phyloP scores from a whole-genome alignment of 2,113 vertebrate genomes.

The Megaceryle torquata region DNA sequence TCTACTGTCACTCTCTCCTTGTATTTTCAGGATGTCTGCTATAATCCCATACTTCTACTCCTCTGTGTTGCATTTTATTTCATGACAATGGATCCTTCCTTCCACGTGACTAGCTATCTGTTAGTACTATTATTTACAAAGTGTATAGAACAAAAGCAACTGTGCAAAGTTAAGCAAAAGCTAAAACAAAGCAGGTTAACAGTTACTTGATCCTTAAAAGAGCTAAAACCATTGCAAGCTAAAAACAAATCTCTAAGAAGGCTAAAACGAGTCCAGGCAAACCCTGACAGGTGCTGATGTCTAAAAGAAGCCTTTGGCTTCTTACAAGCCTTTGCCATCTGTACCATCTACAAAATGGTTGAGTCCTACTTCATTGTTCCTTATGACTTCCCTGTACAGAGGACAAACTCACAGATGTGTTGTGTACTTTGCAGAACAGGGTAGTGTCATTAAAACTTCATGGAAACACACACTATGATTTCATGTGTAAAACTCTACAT shows the following conservation, averaged over 20 bases:
- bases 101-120: neutral
- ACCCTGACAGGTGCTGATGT: neutral
- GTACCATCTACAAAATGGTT: neutral
- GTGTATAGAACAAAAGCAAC: neutral
- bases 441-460: neutral
- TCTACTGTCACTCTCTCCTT: neutral
- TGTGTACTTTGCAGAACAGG: neutral
- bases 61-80: neutral
- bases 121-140: neutral
- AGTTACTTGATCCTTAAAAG: neutral
- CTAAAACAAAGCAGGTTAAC: neutral
- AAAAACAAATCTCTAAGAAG: neutral
- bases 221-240: neutral
- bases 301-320: neutral
- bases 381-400: neutral
- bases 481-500: neutral
- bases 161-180: neutral
- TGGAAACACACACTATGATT: neutral
- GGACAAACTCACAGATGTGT: neutral
- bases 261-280: neutral
- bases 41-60: neutral
- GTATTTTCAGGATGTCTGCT: neutral
- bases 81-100: neutral
- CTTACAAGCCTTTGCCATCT: neutral
- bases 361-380: neutral